Base-by-base conservation (phyloP, 2,888 invertebrate species). In the Camponotus fellah region DNA sequence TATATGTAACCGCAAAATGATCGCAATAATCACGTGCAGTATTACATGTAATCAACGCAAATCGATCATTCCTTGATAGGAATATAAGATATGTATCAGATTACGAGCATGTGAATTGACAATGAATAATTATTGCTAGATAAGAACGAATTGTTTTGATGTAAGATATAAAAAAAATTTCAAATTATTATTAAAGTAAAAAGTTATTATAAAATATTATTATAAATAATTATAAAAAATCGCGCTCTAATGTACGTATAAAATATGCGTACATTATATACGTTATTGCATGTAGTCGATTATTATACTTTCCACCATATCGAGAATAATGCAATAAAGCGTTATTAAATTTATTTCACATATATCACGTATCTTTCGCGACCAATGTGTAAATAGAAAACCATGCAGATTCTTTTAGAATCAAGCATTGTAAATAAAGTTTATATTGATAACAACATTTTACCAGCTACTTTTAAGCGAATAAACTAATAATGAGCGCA, bases 231-330 rank as follows among this genome's bases (percentile, higher is more conserved):
- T 26, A 26, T 10, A 3, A 26, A 26, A 12, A 14, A n/a, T 53
- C 1, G 14, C 46, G 14, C 0, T 0, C 14, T 4, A n/a, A n/a
- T n/a, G n/a, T n/a, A n/a, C 46, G 14, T 4, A 14, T 34, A 43
- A 14, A 37, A 46, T 60, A 46, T 17, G 17, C 60, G 10, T 26
- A 2, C 26, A 26, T 26, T 26, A 26, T 26, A 26, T 26, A 26
- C 46, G 17, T 46, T 46, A 46, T 46, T 14, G 5, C 17, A 46
- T 46, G 5, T 46, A 9, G 34, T 60, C 46, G 71, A 71, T 79
- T 80, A 80, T 80, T 62, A 71, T 71, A 37, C 26, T 79, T 60
- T 71, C 53, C 17, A 17, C 17, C 26, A 8, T 17, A 21, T 4
- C 10, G 6, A n/a, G 10, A 14, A 26, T n/a, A n/a, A 69, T 17